Conservation (phyloP, 2,797 vertebrate species). For the Helicolenus hilgendorfi region DNA sequence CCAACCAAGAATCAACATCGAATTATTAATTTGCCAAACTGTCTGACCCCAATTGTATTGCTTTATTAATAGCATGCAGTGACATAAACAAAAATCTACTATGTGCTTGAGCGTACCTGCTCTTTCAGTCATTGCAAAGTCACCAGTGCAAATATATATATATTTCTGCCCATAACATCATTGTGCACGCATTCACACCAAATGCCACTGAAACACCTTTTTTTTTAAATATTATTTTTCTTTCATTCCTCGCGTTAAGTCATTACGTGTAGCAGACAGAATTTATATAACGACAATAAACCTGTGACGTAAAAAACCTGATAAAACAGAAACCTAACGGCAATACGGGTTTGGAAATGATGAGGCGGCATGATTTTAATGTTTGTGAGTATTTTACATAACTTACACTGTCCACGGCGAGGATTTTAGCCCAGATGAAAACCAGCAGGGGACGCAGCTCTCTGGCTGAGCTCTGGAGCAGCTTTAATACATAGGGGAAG, state of each 20-base stretch:
- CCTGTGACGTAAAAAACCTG: not conserved
- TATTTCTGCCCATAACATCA: not conserved
- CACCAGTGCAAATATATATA: not conserved
- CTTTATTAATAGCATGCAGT: not conserved
- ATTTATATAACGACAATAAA: not conserved
- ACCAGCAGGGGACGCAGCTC: constrained; percentile 97
- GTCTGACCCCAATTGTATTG: not conserved
- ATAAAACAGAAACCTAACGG: not conserved
- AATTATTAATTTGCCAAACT: not conserved
- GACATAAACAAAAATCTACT: not conserved
- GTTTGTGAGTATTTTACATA: constrained; percentile 9
- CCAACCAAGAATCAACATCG: not conserved
- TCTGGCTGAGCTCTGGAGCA: constrained; percentile 97
- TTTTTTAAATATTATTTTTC: not conserved
- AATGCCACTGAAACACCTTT: not conserved
- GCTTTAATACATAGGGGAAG: constrained; percentile 97
- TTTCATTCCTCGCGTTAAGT: not conserved
- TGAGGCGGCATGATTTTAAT: not conserved
- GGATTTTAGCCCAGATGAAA: constrained; percentile 99
- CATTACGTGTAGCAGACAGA: not conserved
- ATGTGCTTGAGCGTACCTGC: not conserved
- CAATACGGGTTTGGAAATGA: not conserved
- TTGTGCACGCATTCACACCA: not conserved
- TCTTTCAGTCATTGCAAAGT: not conserved
- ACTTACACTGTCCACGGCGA: constrained; percentile 99